phyloP scores from a whole-genome alignment of 2,888 invertebrate species.

The Tenodera sinensis region DNA sequence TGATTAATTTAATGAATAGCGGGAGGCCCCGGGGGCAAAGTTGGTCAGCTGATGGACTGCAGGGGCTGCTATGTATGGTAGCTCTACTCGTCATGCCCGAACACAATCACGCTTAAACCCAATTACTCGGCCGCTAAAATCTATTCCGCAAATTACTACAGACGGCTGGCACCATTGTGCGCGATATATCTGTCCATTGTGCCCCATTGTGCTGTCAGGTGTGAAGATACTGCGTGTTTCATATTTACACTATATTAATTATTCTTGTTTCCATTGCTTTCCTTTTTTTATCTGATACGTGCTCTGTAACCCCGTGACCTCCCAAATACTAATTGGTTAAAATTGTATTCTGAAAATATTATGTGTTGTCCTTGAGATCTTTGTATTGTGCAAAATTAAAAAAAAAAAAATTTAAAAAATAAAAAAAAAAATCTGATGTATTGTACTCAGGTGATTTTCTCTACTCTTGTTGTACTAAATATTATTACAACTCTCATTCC shows the following conservation, averaged over 20 bases:
- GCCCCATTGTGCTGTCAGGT: not conserved
- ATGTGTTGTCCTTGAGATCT: too few relatives aligned
- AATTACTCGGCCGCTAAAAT: not conserved
- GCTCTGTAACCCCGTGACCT: too few relatives aligned
- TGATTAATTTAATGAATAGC: not conserved
- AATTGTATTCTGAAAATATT: too few relatives aligned
- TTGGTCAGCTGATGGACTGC: not conserved
- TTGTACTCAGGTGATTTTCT: too few relatives aligned
- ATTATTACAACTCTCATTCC: too few relatives aligned
- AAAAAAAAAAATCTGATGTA: too few relatives aligned
- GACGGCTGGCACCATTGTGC: not conserved
- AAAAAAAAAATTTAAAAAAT: too few relatives aligned
- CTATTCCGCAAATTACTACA: not conserved
- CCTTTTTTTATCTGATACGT: too few relatives aligned
- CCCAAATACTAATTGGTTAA: too few relatives aligned
- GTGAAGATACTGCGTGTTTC: not conserved
- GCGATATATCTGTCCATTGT: not conserved
- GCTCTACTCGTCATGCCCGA: not conserved
- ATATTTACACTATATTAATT: not conserved
- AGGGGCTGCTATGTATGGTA: too few relatives aligned
- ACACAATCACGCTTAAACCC: not conserved
- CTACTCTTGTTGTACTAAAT: too few relatives aligned
- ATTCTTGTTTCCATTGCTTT: not conserved
- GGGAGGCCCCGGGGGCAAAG: not conserved
- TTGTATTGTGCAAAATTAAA: too few relatives aligned